Evolutionary conservation across 2,888 invertebrate genomes (phyloP), one percentile per base, ranked within the genome.

Genomic region (Metallyticus violacea): DNA sequence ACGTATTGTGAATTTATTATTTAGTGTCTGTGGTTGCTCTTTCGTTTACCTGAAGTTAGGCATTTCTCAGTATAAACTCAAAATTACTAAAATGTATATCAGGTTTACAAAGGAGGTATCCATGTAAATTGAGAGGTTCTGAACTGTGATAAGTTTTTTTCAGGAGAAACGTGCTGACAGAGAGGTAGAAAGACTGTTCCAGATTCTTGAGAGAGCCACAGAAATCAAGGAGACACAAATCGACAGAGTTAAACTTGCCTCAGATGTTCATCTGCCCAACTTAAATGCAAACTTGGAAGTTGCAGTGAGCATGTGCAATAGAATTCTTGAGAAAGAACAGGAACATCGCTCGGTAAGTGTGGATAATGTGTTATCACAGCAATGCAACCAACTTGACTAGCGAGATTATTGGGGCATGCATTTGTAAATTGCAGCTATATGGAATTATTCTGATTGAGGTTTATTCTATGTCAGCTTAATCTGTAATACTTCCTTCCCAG

Each of bases 161-260:
- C 89, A 97, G 97, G 95, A 95, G 90, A 95, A 95, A 90, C 93
- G 97, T 88, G 94, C 94, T 84, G 97, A 97, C 89, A 93, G 95
- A 89, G 97, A 98, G 92, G 95, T 97, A 2, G 96, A 96, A 90
- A 94, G 94, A 89, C 93, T 98, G 86, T 97, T 97, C 91, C 93
- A 94, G 89, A 94, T 96, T 85, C 93, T 97, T 77, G 96, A 97
- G 91, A 94, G 95, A 89, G 93, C 96, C 15, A 96, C 96, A 1
- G 96, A 97, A 89, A 93, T 97, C 27, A 96, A 95, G 90, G 96
- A 96, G 90, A 95, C 94, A 86, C 94, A 96, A 90, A 93, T 96
- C 6, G 95, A 95, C 77, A 94, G 94, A 89, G 94, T 95, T n/a
- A 93, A 94, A 88, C 93, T 94, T 88, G 92, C 94, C 87, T 94